These are phyloP conservation scores for Sipha flava DNA, from an alignment of 1,140 invertebrate genomes.

Conservation along the genomic window DNA sequence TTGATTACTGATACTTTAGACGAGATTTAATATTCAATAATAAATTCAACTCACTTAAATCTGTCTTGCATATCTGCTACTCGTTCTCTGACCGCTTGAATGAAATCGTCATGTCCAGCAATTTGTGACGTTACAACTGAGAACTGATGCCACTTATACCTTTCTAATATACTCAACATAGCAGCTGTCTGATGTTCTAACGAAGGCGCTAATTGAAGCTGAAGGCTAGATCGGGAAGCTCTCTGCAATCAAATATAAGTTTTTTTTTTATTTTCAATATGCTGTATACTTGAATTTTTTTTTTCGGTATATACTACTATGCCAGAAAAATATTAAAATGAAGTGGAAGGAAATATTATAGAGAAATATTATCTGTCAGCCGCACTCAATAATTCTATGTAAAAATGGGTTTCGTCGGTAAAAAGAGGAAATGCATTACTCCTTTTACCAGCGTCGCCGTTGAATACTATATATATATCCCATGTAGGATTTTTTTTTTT, in stretches of 20 bases:
- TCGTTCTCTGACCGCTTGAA: slow-evolving; percentile 79
- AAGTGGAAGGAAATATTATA: background rate
- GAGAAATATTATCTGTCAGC: background rate
- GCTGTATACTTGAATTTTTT: background rate
- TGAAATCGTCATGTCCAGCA: slow-evolving; percentile 88
- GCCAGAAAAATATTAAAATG: background rate
- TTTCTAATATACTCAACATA: slow-evolving; percentile 82
- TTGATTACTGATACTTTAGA: too few species aligned
- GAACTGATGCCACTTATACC: slow-evolving; percentile 95
- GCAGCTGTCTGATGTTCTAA: slow-evolving; percentile 87
- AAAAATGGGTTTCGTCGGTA: background rate
- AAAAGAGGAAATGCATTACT: background rate
- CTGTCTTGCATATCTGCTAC: slow-evolving; percentile 74
- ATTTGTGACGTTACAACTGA: slow-evolving; percentile 87
- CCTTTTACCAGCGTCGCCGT: background rate
- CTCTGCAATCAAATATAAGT: slow-evolving; percentile 46
- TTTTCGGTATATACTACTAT: background rate
- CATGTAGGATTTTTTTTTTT: too few species aligned
- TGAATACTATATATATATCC: too few species aligned
- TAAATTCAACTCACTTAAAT: slow-evolving; percentile 56
- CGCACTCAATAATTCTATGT: background rate
- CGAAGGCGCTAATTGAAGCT: slow-evolving; percentile 84
- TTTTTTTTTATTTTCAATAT: background rate
- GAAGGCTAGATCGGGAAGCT: slow-evolving; percentile 71
- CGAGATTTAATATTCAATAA: background rate